Base-by-base conservation (phyloP, 2,888 invertebrate species). In the Polymixis flavicincta region DNA sequence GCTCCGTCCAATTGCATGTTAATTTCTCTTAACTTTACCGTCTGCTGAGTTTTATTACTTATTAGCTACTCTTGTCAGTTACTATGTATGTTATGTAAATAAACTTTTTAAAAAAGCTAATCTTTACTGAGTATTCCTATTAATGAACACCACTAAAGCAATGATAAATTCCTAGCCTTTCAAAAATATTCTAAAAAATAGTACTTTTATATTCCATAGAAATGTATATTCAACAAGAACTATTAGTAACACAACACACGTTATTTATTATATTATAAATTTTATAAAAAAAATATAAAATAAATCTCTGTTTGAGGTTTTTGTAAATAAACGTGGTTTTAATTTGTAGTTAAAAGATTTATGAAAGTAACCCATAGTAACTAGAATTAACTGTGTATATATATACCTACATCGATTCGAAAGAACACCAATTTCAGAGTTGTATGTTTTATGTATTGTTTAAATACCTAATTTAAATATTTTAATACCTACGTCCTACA, bases 81-180 rank as follows among this genome's bases (percentile, higher is more conserved):
- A 86, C 85, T 93, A 93, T 94, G 92, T 92, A 95, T 94, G 94
- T 95, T 95, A 95, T 95, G 95, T 95, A 95, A 95, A 95, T 95
- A 95, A 94, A 95, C 92, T 94, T 94, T 95, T 92, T 92, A 90
- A 92, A 92, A 92, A 89, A 86, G 83, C 83, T 83, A 89, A 90
- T 91, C 86, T 92, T n/a, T 91, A 89, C 88, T 91, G 88, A 89
- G 80, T 91, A 90, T 89, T 90, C 89, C 92, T 92, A 87, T 78
- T 86, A 84, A 79, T 74, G 82, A 87, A 89, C 85, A 84, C 84
- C 87, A 85, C 50, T 69, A 63, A 69, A 71, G 70, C 64, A 71
- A 78, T 82, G 54, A 28, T 59, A 76, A 83, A 85, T 78, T 82
- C 68, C 82, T 83, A 85, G 83, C 81, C 79, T 85, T 85, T 81